Conservation (phyloP, 1,140 invertebrate genomes). For the Polypedilum vanderplanki region DNA sequence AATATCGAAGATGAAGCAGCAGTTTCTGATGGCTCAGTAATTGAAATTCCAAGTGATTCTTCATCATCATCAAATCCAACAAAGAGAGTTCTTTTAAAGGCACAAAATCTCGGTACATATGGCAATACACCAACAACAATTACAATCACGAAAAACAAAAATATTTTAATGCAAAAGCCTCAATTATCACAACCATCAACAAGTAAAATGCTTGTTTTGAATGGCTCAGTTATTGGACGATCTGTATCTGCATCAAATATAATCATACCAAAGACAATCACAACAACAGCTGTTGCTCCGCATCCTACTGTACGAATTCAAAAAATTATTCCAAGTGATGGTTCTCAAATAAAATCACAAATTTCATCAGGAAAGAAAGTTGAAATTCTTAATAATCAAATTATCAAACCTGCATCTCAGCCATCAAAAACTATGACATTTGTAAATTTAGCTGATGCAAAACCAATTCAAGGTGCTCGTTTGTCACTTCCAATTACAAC, state of each 20-base stretch:
- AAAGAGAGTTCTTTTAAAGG: neutral
- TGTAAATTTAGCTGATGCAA: neutral
- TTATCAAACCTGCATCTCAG: neutral
- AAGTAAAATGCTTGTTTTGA: neutral
- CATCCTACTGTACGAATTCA: neutral
- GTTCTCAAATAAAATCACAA: neutral
- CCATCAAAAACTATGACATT: neutral
- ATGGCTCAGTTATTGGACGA: neutral
- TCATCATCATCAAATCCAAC: neutral
- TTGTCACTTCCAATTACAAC: neutral
- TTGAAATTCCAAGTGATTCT: neutral
- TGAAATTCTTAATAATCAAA: neutral
- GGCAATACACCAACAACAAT: neutral
- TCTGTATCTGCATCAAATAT: neutral
- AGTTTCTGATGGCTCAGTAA: neutral
- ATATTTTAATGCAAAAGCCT: neutral
- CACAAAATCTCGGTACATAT: neutral
- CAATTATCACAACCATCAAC: neutral
- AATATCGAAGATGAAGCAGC: constrained; percentile 36
- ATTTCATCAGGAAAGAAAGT: constrained; percentile 4
- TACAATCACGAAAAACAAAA: neutral
- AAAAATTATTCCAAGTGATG: neutral
- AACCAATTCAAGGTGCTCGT: neutral
- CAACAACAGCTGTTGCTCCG: neutral
- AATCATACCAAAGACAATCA: neutral